A percentile compares a stretch with the other conserved stretches of the same genome.
phyloP scores from a whole-genome alignment of 1,140 invertebrate species.

The Calycopis cecrops region DNA sequence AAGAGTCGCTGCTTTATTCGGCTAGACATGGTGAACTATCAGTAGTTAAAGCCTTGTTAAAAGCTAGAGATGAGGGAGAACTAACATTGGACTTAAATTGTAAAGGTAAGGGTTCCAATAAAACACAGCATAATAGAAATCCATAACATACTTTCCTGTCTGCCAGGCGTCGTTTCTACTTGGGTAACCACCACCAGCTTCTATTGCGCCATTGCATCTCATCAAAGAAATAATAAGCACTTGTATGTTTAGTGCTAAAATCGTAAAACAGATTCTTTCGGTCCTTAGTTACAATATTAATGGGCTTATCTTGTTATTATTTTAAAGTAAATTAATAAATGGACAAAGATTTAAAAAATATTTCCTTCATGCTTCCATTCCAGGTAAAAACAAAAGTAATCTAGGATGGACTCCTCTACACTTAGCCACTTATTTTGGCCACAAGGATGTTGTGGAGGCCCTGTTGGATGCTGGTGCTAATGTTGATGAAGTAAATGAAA shows the following conservation, averaged over 20 bases:
- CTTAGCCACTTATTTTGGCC: conserved; percentile 69
- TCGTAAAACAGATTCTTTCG: too few relatives aligned
- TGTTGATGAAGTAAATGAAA: conserved; percentile 67
- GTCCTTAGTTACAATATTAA: too few relatives aligned
- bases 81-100: conserved; percentile 66
- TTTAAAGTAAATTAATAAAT: too few relatives aligned
- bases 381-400: conserved; percentile 70
- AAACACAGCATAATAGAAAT: not conserved
- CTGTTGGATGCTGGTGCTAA: conserved; percentile 63
- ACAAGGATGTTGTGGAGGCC: conserved; percentile 61
- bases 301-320: too few relatives aligned
- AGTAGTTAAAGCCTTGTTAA: conserved; percentile 59
- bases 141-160: too few relatives aligned
- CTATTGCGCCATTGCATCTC: too few relatives aligned
- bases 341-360: too few relatives aligned
- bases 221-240: too few relatives aligned
- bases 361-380: conserved; percentile 22
- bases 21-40: conserved; percentile 65
- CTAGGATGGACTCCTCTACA: conserved; percentile 73
- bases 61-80: conserved; percentile 52
- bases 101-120: conserved; percentile 51
- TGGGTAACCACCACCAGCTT: too few relatives aligned
- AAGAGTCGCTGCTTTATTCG: conserved; percentile 67
- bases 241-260: too few relatives aligned
- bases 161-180: too few relatives aligned